Evolutionary conservation across 2,113 vertebrate species (phyloP), one percentile per base, ranked within the genome.

Genomic region (Perca schrenkii): DNA sequence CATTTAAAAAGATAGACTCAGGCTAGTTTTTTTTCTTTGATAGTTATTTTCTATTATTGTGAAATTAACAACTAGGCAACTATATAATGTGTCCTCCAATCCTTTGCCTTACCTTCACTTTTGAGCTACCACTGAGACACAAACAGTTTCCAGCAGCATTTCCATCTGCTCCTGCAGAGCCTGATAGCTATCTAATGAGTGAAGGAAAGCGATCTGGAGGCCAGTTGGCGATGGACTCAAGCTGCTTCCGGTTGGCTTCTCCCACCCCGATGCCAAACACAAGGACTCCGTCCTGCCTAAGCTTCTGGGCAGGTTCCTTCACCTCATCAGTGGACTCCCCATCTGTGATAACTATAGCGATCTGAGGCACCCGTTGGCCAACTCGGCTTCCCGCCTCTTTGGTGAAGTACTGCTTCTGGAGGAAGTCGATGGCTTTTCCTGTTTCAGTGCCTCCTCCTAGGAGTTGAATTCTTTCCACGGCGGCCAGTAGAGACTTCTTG

Each of bases 331-430:
- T 13, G 0, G 95, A 96, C 1, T 87, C 86, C 0, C 95, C 95
- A 17, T 94, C 92, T 0, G 95, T 96, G 77, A 97, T 76, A 43
- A 97, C 77, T 71, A 97, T 92, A 28, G 90, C 87, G 58, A 96
- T 74, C 88, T 96, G 95, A 10, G 95, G 94, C 8, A 95, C 82
- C 0, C 65, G 79, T 16, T 87, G 65, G 52, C 60, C 49, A 7
- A 72, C 76, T 50, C 92, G 87, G 80, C 93, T 95, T 4, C 93
- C 94, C 1, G 80, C 82, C 36, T 46, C 70, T 50, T 90, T 53
- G 0, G 64, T 93, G 74, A 97, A 95, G 75, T 89, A 96, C 3
- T 28, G 36, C 0, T n/a, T n/a, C 52, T 53, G 88, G 34, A 96
- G 54, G 66, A 93, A 94, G 5, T 87, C 63, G 28, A 96, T 82